Evolutionary conservation across 2,797 vertebrate species (phyloP).

Genomic region (Gastrophryne carolinensis): DNA sequence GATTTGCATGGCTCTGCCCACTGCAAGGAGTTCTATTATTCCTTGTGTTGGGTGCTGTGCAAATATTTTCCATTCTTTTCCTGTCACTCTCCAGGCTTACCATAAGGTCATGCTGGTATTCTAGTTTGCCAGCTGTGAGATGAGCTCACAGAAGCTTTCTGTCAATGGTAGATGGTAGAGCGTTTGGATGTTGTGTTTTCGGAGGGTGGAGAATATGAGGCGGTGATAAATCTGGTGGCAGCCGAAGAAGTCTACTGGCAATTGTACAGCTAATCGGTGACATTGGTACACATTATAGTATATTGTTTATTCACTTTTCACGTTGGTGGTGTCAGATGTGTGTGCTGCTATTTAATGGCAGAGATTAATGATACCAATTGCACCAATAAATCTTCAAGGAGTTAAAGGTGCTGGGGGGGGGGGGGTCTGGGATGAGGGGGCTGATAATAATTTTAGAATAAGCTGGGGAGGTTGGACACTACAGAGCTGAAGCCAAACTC

Average conservation of each 20-base stretch:
- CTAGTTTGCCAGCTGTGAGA: no score
- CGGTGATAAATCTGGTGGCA: conserved; percentile 8
- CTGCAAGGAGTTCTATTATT: no score
- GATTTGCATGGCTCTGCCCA: no score
- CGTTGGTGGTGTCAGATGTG: conserved; percentile 49
- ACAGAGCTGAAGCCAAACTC: conserved; percentile 53
- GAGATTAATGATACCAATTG: conserved; percentile 57
- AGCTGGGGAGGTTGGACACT: conserved; percentile 51
- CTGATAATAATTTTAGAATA: conserved; percentile 60
- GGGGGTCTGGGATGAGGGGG: not conserved
- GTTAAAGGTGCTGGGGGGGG: conserved; percentile 47
- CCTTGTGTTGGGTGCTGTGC: no score
- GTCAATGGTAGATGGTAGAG: no score
- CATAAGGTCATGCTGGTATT: no score
- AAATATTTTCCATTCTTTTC: no score
- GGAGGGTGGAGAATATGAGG: not conserved
- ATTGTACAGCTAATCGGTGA: conserved; percentile 11
- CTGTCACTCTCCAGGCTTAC: no score
- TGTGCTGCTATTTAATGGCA: conserved; percentile 47
- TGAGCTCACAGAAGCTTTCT: no score
- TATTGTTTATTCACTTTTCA: conserved; percentile 41
- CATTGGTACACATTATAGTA: conserved; percentile 36
- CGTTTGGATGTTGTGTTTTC: not conserved
- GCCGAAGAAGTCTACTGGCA: not conserved
- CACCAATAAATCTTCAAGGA: conserved; percentile 65